Evolutionary conservation across 1,140 invertebrate genomes (phyloP).

Genomic region (Bombus pyrosoma): DNA sequence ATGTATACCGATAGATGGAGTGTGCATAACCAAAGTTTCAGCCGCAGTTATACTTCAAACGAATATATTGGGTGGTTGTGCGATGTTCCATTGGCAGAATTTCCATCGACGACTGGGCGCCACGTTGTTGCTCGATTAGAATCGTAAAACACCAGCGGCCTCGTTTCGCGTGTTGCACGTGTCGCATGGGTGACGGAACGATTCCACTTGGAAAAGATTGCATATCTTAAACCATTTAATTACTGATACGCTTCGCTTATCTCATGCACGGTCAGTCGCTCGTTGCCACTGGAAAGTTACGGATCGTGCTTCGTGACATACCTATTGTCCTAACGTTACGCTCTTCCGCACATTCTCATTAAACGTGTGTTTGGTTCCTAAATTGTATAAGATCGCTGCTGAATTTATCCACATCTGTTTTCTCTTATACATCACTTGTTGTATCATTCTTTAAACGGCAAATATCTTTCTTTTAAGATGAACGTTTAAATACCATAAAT

Average conservation of each 20-base stretch:
- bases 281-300: background rate
- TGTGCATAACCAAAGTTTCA: too few relatives aligned
- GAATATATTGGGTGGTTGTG: background rate
- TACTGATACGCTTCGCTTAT: constrained; percentile 20
- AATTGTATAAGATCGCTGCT: too few relatives aligned
- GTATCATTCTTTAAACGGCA: too few relatives aligned
- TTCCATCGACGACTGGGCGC: background rate
- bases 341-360: background rate
- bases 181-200: background rate
- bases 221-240: constrained; percentile 29
- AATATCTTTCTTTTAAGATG: too few relatives aligned
- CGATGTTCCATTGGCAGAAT: background rate
- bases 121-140: background rate
- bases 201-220: constrained; percentile 7
- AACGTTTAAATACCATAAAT: too few relatives aligned
- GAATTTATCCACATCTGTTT: too few relatives aligned
- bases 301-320: background rate
- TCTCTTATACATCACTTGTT: too few relatives aligned
- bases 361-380: background rate
- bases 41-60: background rate
- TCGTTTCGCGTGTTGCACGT: background rate
- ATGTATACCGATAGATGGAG: background rate
- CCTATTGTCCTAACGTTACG: background rate
- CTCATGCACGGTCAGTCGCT: constrained; percentile 7
- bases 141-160: background rate